A percentile compares a stretch with the other conserved stretches of the same genome.
Conservation (phyloP, 2,113 vertebrate species). For the Sander vitreus region DNA sequence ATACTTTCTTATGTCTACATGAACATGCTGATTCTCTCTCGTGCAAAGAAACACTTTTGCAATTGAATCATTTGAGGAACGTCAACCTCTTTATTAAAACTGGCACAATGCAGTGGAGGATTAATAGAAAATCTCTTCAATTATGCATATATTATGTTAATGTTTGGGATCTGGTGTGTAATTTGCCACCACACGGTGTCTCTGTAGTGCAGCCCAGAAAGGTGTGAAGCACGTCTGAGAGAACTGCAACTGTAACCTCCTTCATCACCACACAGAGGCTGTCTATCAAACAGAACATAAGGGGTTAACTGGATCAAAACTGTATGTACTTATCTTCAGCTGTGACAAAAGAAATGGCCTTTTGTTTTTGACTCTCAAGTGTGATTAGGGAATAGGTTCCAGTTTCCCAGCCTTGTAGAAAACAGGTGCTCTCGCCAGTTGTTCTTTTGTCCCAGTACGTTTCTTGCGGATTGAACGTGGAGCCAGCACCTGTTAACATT, state of each 20-base stretch:
- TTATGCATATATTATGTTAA: neutral
- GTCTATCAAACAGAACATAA: conserved; percentile 2
- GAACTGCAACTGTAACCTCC: conserved; percentile 1
- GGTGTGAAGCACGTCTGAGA: neutral
- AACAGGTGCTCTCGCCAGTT: conserved; percentile 78
- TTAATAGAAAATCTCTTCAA: neutral
- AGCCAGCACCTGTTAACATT: conserved; percentile 75
- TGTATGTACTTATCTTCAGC: conserved; percentile 27
- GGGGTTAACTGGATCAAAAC: conserved; percentile 44
- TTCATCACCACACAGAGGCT: neutral
- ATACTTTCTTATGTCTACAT: no score
- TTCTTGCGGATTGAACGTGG: conserved; percentile 45
- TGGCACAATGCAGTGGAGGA: neutral
- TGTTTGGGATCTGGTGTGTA: conserved; percentile 3
- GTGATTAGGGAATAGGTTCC: conserved; percentile 56
- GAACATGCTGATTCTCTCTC: no score
- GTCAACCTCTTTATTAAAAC: neutral
- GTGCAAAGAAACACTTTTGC: neutral
- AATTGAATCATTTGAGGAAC: neutral
- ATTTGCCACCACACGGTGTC: conserved; percentile 68
- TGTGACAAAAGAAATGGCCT: conserved; percentile 35
- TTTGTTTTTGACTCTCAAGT: conserved; percentile 48
- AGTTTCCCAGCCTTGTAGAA: conserved; percentile 65
- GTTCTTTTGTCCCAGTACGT: conserved; percentile 62
- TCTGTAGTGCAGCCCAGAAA: conserved; percentile 58